Conservation (phyloP, 2,113 vertebrate species). For the Empidonax traillii region DNA sequence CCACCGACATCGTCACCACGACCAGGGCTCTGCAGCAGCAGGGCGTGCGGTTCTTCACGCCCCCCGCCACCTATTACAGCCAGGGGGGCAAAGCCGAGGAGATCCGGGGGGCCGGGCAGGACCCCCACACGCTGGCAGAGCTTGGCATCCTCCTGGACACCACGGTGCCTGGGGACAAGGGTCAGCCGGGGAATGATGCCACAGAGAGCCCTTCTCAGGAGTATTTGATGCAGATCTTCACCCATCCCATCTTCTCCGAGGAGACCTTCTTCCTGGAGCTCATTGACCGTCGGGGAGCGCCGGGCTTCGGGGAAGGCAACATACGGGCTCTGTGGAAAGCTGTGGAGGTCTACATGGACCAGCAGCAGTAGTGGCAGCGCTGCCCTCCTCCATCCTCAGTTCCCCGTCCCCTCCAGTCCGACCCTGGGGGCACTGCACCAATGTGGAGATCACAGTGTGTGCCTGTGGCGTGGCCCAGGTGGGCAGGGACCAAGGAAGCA, state of each 20-base stretch:
- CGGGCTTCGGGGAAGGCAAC: constrained; percentile 91
- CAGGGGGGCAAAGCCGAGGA: constrained; percentile 82
- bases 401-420: neutral
- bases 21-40: constrained; percentile 64
- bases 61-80: constrained; percentile 85
- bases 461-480: neutral
- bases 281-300: constrained; percentile 86
- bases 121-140: constrained; percentile 73
- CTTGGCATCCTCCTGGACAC: constrained; percentile 90
- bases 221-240: constrained; percentile 92
- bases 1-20: constrained; percentile 77
- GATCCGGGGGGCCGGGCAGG: constrained; percentile 79
- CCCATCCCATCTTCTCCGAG: constrained; percentile 87
- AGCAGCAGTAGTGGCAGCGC: neutral
- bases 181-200: fast-evolving
- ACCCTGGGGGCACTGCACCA: fast-evolving
- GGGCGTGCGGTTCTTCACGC: constrained; percentile 81
- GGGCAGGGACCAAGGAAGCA: neutral
- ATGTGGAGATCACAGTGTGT: fast-evolving
- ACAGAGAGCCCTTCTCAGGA: neutral
- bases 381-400: neutral
- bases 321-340: constrained; percentile 90
- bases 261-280: constrained; percentile 95
- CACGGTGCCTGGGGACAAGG: neutral
- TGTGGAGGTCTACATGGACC: constrained; percentile 83